Evolutionary conservation across 2,797 vertebrate species (phyloP).

Genomic region (Neoniphon sammara): DNA sequence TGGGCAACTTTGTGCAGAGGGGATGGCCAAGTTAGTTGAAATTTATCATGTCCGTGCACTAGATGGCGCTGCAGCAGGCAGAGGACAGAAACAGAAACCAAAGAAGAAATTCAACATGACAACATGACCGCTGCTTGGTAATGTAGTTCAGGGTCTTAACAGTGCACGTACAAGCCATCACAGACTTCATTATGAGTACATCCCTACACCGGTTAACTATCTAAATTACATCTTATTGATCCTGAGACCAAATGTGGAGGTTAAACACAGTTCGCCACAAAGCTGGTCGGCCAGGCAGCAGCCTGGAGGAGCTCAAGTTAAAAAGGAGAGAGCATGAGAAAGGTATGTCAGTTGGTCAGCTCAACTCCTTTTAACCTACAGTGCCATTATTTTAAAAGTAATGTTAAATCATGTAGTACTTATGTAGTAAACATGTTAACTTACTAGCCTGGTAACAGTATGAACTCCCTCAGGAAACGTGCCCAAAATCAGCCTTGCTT

Average conservation of each 20-base stretch:
- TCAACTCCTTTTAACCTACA: background rate
- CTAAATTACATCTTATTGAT: background rate
- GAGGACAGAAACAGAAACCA: background rate
- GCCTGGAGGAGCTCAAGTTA: constrained; percentile 72
- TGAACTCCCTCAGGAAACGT: too few species aligned
- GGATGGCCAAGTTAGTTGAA: background rate
- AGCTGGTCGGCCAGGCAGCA: constrained; percentile 49
- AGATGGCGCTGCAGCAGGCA: background rate
- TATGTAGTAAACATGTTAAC: too few species aligned
- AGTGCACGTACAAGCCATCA: too few species aligned
- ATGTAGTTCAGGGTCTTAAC: too few species aligned
- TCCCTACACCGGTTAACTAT: too few species aligned
- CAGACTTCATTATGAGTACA: too few species aligned
- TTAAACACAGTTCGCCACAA: constrained; percentile 78
- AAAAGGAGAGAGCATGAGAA: constrained; percentile 81
- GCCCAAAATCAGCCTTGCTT: too few species aligned
- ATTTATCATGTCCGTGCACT: background rate
- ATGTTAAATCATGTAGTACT: too few species aligned
- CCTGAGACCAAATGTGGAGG: constrained; percentile 77
- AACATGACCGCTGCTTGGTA: too few species aligned
- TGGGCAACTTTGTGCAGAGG: too few species aligned
- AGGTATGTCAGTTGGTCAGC: constrained; percentile 51
- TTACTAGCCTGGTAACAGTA: too few species aligned
- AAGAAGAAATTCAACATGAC: background rate
- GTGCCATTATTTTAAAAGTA: too few species aligned